Conservation (phyloP, 1,140 invertebrate species). For the Littorina saxatilis region DNA sequence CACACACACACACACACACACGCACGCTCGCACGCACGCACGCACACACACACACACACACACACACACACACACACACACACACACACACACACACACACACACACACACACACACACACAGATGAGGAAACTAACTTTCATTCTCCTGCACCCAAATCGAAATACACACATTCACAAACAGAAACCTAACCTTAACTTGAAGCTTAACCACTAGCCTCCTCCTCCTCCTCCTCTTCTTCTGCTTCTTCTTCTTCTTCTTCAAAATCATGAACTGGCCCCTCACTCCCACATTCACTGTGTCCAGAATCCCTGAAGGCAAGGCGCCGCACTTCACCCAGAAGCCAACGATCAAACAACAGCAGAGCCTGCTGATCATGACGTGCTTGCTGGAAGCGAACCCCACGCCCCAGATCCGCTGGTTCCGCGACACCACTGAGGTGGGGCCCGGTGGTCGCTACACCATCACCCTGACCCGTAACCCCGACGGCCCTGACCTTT, state of each 20-base stretch:
- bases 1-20: no score
- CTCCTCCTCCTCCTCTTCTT: no score
- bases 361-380: constrained; percentile 75
- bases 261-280: no score
- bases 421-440: constrained; percentile 64
- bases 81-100: neutral
- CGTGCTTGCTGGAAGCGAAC: constrained; percentile 67
- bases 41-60: neutral
- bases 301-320: constrained; percentile 62
- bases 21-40: neutral
- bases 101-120: constrained; percentile 1
- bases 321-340: constrained; percentile 95
- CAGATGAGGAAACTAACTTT: neutral
- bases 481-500: constrained; percentile 81
- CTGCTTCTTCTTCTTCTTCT: no score
- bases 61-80: neutral
- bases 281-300: neutral
- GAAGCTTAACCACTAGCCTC: no score
- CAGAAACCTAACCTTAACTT: no score
- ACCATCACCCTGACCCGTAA: constrained; percentile 57
- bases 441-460: constrained; percentile 62
- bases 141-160: neutral
- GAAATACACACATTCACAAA: no score
- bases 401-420: constrained; percentile 68
- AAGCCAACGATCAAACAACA: constrained; percentile 99